Percentiles rank a stretch among this genome's conserved stretches.
Evolutionary conservation across 2,888 invertebrate species (phyloP).

Genomic region (Pseudolycoriella hygida): DNA sequence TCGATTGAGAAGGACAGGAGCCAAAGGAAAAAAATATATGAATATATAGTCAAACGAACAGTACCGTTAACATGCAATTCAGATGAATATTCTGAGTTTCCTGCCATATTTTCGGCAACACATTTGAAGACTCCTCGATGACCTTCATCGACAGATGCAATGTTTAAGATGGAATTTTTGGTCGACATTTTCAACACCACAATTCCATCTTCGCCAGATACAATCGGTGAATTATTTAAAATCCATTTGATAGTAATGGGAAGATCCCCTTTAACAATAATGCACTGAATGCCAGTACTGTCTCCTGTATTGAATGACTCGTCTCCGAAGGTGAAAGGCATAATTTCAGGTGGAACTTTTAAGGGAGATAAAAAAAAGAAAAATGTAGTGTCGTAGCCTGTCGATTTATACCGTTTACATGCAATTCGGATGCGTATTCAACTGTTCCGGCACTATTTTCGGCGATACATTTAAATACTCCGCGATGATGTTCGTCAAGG

Average conservation of each 20-base stretch:
- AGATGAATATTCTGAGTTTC: constrained; percentile 15
- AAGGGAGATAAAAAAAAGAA: too few relatives aligned
- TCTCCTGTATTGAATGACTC: constrained; percentile 55
- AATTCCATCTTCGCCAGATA: constrained; percentile 24
- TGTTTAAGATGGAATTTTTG: constrained; percentile 33
- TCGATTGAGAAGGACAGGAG: too few relatives aligned
- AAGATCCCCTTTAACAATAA: constrained; percentile 53
- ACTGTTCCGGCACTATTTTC: constrained; percentile 44
- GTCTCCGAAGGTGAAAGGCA: constrained; percentile 47
- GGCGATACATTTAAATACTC: constrained; percentile 56
- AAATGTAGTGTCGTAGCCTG: too few relatives aligned
- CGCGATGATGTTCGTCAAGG: constrained; percentile 49
- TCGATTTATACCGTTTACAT: constrained; percentile 18
- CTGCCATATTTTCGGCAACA: constrained; percentile 35
- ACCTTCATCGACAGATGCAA: constrained; percentile 34
- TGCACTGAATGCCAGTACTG: constrained; percentile 47
- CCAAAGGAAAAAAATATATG: too few relatives aligned
- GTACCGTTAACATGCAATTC: too few relatives aligned
- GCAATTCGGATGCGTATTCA: constrained; percentile 26
- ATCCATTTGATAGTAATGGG: constrained; percentile 58
- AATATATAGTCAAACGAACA: too few relatives aligned
- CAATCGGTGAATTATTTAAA: constrained; percentile 33
- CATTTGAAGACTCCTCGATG: constrained; percentile 42
- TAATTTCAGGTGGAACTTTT: constrained; percentile 46
- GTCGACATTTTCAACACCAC: constrained; percentile 26